Evolutionary conservation across 2,888 invertebrate species (phyloP).

Genomic region (Drosophila kuntzei): DNA sequence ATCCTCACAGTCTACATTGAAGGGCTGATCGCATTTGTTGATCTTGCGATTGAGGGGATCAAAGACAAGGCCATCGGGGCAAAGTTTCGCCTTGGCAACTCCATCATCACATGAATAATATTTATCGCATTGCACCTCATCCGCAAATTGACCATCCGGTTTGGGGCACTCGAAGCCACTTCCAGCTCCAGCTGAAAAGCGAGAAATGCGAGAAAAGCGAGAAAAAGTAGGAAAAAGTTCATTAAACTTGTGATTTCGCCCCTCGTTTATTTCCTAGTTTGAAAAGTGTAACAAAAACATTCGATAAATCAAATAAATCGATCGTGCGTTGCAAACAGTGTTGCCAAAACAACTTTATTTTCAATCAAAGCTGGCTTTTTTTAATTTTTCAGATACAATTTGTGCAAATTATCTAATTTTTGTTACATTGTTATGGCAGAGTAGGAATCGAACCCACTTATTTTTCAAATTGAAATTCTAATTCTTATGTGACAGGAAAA

Average conservation of each 20-base stretch:
- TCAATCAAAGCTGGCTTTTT: background rate
- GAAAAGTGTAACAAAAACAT: constrained; percentile 39
- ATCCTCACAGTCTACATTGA: constrained; percentile 96
- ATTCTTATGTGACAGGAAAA: too few species aligned
- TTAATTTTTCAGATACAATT: too few species aligned
- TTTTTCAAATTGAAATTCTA: too few species aligned
- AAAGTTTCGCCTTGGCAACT: constrained; percentile 90
- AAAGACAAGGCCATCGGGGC: constrained; percentile 95
- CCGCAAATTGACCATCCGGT: constrained; percentile 93
- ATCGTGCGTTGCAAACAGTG: constrained; percentile 13
- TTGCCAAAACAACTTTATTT: background rate
- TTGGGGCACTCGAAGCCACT: constrained; percentile 90
- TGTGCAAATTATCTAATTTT: too few species aligned
- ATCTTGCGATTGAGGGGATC: constrained; percentile 93
- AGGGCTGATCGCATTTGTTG: constrained; percentile 96
- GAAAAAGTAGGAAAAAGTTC: constrained; percentile 34
- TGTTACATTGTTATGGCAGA: too few species aligned
- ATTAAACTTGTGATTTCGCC: constrained; percentile 62
- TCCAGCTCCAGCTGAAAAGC: constrained; percentile 63
- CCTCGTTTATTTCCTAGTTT: constrained; percentile 34
- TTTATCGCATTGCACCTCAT: constrained; percentile 93
- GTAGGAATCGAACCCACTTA: too few species aligned
- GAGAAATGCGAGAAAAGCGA: background rate
- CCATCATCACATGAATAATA: constrained; percentile 93
- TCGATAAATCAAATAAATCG: constrained; percentile 43